A percentile compares a stretch with the other conserved stretches of the same genome.
phyloP scores from a whole-genome alignment of 2,888 invertebrate genomes.

The Stenoptilia bipunctidactyla region DNA sequence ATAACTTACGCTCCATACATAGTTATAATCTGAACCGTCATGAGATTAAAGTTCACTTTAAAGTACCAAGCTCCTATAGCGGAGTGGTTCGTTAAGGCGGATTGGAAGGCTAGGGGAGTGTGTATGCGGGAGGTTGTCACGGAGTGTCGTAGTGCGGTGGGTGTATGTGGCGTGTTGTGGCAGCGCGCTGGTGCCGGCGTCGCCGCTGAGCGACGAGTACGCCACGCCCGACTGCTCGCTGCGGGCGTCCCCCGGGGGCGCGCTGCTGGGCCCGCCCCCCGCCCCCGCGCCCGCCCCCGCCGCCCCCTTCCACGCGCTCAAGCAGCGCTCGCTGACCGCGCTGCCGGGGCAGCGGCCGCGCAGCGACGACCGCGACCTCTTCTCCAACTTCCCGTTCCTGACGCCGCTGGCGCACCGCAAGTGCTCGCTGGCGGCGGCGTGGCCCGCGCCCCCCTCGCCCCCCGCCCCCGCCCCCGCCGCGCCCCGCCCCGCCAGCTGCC shows the following conservation, averaged over 20 bases:
- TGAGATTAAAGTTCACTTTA: too few relatives aligned
- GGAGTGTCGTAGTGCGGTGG: too few relatives aligned
- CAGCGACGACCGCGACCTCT: constrained; percentile 66
- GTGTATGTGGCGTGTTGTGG: too few relatives aligned
- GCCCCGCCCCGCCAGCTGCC: constrained; percentile 4
- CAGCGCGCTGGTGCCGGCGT: not conserved
- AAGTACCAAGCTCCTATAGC: too few relatives aligned
- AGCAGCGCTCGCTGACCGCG: constrained; percentile 57
- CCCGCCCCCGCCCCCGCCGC: constrained; percentile 8
- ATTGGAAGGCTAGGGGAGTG: too few relatives aligned
- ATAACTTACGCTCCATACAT: too few relatives aligned
- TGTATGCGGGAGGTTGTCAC: too few relatives aligned
- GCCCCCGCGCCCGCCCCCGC: constrained; percentile 42
- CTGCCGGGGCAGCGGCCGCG: constrained; percentile 55
- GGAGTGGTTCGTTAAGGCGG: too few relatives aligned
- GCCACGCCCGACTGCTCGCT: constrained; percentile 57
- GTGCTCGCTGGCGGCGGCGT: constrained; percentile 35
- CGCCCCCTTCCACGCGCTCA: constrained; percentile 60
- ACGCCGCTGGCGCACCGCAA: constrained; percentile 71
- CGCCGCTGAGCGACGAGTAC: constrained; percentile 23
- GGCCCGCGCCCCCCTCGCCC: constrained; percentile 4
- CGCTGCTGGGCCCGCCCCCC: too few relatives aligned
- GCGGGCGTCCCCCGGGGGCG: constrained; percentile 28
- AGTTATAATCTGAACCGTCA: too few relatives aligned
- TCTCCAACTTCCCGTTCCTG: constrained; percentile 69